Percentiles rank a stretch among this genome's conserved stretches.
These are phyloP conservation scores for Philhelius pedissequus DNA, from an alignment of 2,888 invertebrate species.

Conservation along the genomic window DNA sequence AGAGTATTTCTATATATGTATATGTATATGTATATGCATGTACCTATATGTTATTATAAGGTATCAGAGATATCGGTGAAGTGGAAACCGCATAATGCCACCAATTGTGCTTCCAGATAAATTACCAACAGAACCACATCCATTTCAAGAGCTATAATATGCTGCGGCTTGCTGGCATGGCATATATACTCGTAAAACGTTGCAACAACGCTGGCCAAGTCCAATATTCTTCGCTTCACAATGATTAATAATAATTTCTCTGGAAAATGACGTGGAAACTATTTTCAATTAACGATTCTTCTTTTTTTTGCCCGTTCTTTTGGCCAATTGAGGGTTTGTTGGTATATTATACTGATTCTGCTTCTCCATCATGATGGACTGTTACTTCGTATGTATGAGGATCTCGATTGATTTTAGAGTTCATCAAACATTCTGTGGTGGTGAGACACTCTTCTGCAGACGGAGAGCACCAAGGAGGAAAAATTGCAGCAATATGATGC, in stretches of 20 bases:
- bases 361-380: neutral
- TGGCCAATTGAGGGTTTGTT: neutral
- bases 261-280: constrained; percentile 63
- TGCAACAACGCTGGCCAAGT: constrained; percentile 5
- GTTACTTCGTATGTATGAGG: constrained; percentile 17
- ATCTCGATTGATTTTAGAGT: constrained; percentile 48
- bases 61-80: constrained; percentile 9
- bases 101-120: constrained; percentile 64
- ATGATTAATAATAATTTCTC: constrained; percentile 66
- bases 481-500: constrained; percentile 26
- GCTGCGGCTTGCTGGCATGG: neutral
- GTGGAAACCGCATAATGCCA: constrained; percentile 56
- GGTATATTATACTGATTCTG: neutral
- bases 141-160: constrained; percentile 32
- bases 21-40: too few relatives aligned
- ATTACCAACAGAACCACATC: constrained; percentile 49
- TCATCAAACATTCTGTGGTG: constrained; percentile 26
- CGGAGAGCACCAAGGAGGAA: neutral
- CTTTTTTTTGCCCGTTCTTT: neutral
- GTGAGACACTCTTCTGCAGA: neutral
- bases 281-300: constrained; percentile 65
- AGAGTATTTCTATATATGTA: neutral
- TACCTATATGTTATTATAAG: too few relatives aligned
- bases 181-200: neutral
- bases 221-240: constrained; percentile 32